Evolutionary conservation across 2,888 invertebrate genomes (phyloP).

Genomic region (Ellobium chinense): DNA sequence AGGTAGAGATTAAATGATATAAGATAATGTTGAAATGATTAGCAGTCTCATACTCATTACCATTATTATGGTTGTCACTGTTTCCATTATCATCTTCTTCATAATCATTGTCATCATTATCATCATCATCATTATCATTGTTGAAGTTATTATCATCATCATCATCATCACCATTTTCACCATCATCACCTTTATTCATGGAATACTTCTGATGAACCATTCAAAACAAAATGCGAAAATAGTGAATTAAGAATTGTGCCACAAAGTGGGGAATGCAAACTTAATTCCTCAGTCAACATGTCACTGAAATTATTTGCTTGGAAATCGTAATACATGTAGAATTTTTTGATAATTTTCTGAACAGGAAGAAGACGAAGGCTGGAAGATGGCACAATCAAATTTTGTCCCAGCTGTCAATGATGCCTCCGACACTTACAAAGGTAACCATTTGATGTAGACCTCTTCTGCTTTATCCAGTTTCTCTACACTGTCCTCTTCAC

Average conservation of each 20-base stretch:
- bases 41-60: not conserved
- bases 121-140: not conserved
- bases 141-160: not conserved
- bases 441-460: too few species aligned
- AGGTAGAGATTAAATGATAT: too few species aligned
- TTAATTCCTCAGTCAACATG: too few species aligned
- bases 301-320: too few species aligned
- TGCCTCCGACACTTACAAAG: conserved; percentile 72
- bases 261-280: too few species aligned
- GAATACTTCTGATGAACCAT: too few species aligned
- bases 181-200: not conserved
- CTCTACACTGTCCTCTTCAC: too few species aligned
- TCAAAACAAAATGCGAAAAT: too few species aligned
- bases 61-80: not conserved
- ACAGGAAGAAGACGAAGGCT: conserved; percentile 79
- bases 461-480: too few species aligned
- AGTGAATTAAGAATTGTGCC: too few species aligned
- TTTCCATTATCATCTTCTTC: not conserved
- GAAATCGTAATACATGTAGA: too few species aligned
- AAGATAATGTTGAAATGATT: not conserved
- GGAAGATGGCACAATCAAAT: conserved; percentile 78
- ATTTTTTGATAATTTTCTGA: too few species aligned
- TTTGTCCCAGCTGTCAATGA: conserved; percentile 77
- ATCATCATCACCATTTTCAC: not conserved
- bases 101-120: not conserved